Conservation (phyloP, 2,113 vertebrate genomes). For the Gymnogyps californianus region DNA sequence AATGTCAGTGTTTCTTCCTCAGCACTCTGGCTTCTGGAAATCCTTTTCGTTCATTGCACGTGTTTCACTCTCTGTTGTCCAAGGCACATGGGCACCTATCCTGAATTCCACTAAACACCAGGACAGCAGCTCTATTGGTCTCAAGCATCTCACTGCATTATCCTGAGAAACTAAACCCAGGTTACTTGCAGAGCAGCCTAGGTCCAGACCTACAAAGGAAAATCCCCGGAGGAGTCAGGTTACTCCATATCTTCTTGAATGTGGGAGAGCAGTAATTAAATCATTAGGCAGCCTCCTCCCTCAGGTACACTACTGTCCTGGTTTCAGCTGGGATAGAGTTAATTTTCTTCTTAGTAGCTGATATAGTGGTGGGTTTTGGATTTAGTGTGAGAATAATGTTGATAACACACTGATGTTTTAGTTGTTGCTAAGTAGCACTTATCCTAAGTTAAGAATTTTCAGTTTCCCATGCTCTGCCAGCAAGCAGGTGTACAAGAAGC, state of each 20-base stretch:
- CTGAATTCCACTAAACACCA: background rate
- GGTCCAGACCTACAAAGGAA: background rate
- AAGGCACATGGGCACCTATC: background rate
- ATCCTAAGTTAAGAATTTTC: too few relatives aligned
- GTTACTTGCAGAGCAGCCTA: background rate
- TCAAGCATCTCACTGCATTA: background rate
- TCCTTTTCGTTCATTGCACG: background rate
- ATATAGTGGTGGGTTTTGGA: too few relatives aligned
- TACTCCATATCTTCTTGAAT: background rate
- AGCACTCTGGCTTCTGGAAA: background rate
- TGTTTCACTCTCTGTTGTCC: background rate
- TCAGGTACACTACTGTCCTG: background rate
- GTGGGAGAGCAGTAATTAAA: background rate
- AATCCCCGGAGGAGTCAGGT: background rate
- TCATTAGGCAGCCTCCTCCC: background rate
- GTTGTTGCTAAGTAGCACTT: too few relatives aligned
- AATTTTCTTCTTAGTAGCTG: too few relatives aligned
- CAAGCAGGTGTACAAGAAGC: too few relatives aligned
- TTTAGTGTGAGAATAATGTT: too few relatives aligned
- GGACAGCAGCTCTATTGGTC: background rate
- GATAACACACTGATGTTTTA: too few relatives aligned
- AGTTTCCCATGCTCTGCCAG: too few relatives aligned
- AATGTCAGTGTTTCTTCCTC: background rate
- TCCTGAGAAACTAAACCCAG: background rate
- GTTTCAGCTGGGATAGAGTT: too few relatives aligned